Base-by-base conservation (phyloP, 2,888 invertebrate genomes). In the Sinodicranocentrus sp. region DNA sequence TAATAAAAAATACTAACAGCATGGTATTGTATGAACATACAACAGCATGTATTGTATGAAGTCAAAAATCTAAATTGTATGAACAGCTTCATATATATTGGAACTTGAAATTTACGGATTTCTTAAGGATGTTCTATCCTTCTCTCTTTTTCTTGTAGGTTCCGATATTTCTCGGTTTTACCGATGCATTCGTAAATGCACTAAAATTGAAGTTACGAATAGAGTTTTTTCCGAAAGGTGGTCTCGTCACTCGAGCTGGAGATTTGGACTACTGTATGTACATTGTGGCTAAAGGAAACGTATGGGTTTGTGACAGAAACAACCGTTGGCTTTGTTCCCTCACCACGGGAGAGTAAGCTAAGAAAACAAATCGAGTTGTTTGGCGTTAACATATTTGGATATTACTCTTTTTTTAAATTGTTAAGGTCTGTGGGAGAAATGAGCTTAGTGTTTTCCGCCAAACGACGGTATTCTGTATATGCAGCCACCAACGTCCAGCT, bases 201-300 rank as follows among this genome's bases (percentile, higher is more conserved):
- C 39, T 82, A 0, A 82, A 84, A 15, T 79, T 59, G 8, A 85
- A 84, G 21, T 63, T 88, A 43, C 70, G 65, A 52, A 85, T 84
- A 3, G 72, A 78, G 17, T 88, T 67, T 21, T 87, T 73, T 52
- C 82, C 78, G 1, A 78, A 79, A 43, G 88, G 88, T 26, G 82
- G 86, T 25, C 39, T 77, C 2, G 65, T 88, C 0, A 87, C 84
- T 25, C 26, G 80, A 15, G 78, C 33, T 10, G 84, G 85, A 21
- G 87, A 88, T 28, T 57, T 87, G 19, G 86, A 87, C 15, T 82
- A 71, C 43, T 75, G 84, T 52, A 86, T 88, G 85, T 87, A 78
- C 63, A 75, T 88, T 8, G 78, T 88, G 10, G 86, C 82, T 6
- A 72, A 79, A 48, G 88, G 88, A 13, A 67, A 84, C 3, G 61